Percentiles rank a stretch among this genome's conserved stretches.
phyloP scores from a whole-genome alignment of 2,797 vertebrate species.

The Myiotriccus ornatus region DNA sequence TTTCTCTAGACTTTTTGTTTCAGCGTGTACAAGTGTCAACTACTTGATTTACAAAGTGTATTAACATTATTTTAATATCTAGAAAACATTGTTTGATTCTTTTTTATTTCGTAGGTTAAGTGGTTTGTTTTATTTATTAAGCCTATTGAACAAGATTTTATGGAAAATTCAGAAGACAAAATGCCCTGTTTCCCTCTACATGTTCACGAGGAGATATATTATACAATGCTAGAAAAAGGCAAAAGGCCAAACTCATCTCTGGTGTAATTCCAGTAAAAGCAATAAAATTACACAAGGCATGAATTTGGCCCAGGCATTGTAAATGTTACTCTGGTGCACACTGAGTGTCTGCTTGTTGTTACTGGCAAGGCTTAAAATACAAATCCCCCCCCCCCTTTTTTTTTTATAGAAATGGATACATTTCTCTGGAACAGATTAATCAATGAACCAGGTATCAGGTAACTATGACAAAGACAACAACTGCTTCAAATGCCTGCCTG shows the following conservation, averaged over 20 bases:
- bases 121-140: slow-evolving; percentile 52
- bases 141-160: slow-evolving; percentile 40
- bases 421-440: slow-evolving; percentile 62
- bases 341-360: slow-evolving; percentile 55
- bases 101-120: slow-evolving; percentile 52
- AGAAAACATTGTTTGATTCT: neutral
- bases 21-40: slow-evolving; percentile 39
- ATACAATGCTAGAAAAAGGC: slow-evolving; percentile 62
- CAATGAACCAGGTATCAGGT: slow-evolving; percentile 64
- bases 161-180: slow-evolving; percentile 41
- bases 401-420: neutral
- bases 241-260: slow-evolving; percentile 59
- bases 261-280: slow-evolving; percentile 70
- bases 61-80: slow-evolving; percentile 53
- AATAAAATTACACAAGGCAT: slow-evolving; percentile 71
- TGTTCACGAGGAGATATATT: slow-evolving; percentile 54
- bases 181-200: slow-evolving; percentile 33
- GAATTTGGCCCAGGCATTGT: slow-evolving; percentile 65
- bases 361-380: slow-evolving; percentile 39
- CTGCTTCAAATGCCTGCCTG: neutral
- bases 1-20: slow-evolving; percentile 37
- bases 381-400: slow-evolving; percentile 32
- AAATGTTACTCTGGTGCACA: slow-evolving; percentile 63
- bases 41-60: slow-evolving; percentile 35
- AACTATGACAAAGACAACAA: slow-evolving; percentile 26